Conservation (phyloP, 2,888 invertebrate genomes). For the Melipona beecheii region DNA sequence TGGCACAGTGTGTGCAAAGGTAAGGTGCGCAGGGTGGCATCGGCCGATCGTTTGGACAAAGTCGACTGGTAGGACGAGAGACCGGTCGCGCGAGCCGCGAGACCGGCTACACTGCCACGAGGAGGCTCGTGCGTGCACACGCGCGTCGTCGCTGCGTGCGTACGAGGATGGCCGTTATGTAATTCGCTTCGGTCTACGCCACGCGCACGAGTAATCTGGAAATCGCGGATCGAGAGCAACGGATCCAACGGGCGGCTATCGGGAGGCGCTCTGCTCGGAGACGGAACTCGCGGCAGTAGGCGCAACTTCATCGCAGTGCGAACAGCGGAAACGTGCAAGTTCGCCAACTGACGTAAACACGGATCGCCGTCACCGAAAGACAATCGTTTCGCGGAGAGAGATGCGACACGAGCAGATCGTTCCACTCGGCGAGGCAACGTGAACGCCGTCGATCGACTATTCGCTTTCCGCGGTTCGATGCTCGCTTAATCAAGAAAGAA, state of each 20-base stretch:
- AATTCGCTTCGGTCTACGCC: constrained; percentile 64
- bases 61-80: constrained; percentile 62
- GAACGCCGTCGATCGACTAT: constrained; percentile 33
- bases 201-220: constrained; percentile 59
- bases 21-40: constrained; percentile 64
- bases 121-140: constrained; percentile 43
- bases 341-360: no score
- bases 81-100: constrained; percentile 61
- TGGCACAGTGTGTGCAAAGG: constrained; percentile 28
- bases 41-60: constrained; percentile 60
- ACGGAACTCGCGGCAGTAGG: no score
- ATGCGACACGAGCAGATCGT: not conserved
- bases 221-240: constrained; percentile 37
- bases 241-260: constrained; percentile 28
- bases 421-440: not conserved
- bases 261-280: not conserved
- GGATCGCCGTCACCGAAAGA: not conserved
- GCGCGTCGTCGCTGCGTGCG: constrained; percentile 58
- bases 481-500: constrained; percentile 55
- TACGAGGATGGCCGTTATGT: constrained; percentile 71
- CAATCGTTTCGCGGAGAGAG: not conserved
- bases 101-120: constrained; percentile 30
- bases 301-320: not conserved
- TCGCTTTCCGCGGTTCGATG: constrained; percentile 46
- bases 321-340: not conserved